These are phyloP conservation scores for Bombus impatiens DNA, from an alignment of 1,140 invertebrate species.

Conservation along the genomic window DNA sequence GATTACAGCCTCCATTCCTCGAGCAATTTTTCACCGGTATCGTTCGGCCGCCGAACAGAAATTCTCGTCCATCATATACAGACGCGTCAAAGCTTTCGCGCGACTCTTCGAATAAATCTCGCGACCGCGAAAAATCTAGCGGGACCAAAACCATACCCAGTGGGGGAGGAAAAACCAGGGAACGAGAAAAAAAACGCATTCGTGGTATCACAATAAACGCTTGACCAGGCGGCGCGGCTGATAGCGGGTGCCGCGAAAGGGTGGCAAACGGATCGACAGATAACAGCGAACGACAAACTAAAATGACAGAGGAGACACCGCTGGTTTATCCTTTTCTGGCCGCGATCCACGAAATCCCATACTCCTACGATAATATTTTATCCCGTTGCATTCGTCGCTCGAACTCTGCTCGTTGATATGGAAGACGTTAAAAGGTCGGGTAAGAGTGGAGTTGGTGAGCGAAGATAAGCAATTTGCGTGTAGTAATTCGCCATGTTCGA, in stretches of 20 bases:
- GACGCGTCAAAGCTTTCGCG: slow-evolving; percentile 50
- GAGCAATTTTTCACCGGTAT: slow-evolving; percentile 53
- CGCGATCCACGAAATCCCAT: slow-evolving; percentile 51
- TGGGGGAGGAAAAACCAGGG: background rate
- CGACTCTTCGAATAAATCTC: slow-evolving; percentile 56
- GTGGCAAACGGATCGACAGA: slow-evolving; percentile 49
- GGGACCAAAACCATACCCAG: background rate
- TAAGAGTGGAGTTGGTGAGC: background rate
- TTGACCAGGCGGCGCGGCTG: slow-evolving; percentile 8
- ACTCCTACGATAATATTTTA: slow-evolving; percentile 53
- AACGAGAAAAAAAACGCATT: background rate
- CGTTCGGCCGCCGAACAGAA: slow-evolving; percentile 26
- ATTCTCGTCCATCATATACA: slow-evolving; percentile 45
- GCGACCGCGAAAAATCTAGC: slow-evolving; percentile 42
- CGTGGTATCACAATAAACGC: slow-evolving; percentile 33
- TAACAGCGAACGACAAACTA: slow-evolving; percentile 47
- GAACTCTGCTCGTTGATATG: background rate
- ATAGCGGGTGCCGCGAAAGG: slow-evolving; percentile 19
- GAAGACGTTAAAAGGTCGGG: slow-evolving; percentile 31
- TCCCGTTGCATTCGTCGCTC: slow-evolving; percentile 19
- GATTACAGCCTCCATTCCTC: slow-evolving; percentile 47
- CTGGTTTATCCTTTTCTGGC: slow-evolving; percentile 51
- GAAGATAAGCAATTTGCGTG: no score
- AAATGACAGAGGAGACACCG: slow-evolving; percentile 53
- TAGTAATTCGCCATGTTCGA: no score